These are phyloP conservation scores for Sprattus sprattus DNA, from an alignment of 2,113 vertebrate species.

Conservation along the genomic window DNA sequence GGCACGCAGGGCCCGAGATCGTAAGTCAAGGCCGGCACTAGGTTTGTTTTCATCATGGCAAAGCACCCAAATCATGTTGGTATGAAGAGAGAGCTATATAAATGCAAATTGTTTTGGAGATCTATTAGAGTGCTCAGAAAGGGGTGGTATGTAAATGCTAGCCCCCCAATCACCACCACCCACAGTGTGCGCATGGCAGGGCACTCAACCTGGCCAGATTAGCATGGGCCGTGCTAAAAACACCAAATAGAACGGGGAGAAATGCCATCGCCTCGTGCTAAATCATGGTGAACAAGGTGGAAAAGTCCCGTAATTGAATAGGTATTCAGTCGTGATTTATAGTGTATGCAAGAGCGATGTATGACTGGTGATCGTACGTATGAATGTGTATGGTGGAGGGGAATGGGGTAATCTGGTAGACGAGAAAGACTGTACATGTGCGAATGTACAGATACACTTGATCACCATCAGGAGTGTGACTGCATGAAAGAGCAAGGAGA, in stretches of 20 bases:
- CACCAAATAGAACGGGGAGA: constrained; percentile 54
- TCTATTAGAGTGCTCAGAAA: constrained; percentile 74
- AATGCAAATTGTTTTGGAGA: constrained; percentile 81
- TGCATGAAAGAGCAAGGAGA: background rate
- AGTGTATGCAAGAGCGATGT: constrained; percentile 53
- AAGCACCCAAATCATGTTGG: constrained; percentile 76
- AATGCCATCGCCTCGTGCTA: constrained; percentile 65
- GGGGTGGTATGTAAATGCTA: constrained; percentile 76
- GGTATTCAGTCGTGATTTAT: constrained; percentile 57
- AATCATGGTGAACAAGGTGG: constrained; percentile 74
- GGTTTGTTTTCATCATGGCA: constrained; percentile 76
- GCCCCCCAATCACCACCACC: constrained; percentile 40
- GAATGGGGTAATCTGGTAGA: background rate
- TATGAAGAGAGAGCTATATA: constrained; percentile 79
- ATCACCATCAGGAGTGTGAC: background rate
- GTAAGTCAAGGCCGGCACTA: constrained; percentile 73
- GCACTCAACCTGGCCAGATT: constrained; percentile 71
- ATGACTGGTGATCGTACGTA: constrained; percentile 36
- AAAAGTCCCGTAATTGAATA: constrained; percentile 70
- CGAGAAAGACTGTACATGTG: background rate
- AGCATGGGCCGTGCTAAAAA: constrained; percentile 63
- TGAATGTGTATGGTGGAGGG: constrained; percentile 31
- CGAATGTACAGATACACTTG: background rate
- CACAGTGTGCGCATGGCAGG: constrained; percentile 60
- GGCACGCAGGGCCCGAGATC: constrained; percentile 40